A percentile compares a stretch with the other conserved stretches of the same genome.
These are phyloP conservation scores for Otus sunia DNA, from an alignment of 2,113 vertebrate species.

Conservation along the genomic window DNA sequence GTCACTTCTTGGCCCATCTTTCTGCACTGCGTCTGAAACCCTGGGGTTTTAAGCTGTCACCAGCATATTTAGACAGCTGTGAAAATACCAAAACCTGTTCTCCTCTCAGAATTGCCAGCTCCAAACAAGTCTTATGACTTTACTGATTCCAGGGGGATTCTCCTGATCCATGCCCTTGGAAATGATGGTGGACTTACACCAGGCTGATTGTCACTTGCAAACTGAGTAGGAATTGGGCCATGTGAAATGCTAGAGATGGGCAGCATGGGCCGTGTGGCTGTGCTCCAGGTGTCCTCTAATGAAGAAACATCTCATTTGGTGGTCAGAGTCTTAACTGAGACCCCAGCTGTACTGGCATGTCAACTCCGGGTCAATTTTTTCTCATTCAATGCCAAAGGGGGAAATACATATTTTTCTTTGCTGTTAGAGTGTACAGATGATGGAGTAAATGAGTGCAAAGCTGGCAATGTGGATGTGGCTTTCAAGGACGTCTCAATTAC, in stretches of 20 bases:
- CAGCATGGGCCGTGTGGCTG: not conserved
- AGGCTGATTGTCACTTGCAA: not conserved
- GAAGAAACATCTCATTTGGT: not conserved
- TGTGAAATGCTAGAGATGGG: not conserved
- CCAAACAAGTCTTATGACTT: not conserved
- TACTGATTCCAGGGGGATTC: not conserved
- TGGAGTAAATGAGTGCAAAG: not conserved
- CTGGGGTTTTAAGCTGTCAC: conserved; percentile 18
- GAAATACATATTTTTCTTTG: not conserved
- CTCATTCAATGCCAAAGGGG: not conserved
- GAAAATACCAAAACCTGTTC: conserved; percentile 7
- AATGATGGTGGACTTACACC: not conserved
- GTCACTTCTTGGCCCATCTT: not conserved
- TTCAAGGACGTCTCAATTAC: not conserved
- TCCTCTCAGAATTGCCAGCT: not conserved
- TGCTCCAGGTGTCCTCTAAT: not conserved
- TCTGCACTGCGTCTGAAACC: not conserved
- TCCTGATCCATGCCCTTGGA: not conserved
- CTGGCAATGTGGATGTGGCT: not conserved
- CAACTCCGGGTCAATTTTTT: not conserved
- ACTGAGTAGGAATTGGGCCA: not conserved
- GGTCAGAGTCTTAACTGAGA: not conserved
- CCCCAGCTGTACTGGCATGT: not conserved
- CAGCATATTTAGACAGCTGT: not conserved
- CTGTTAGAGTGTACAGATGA: accelerated